Conservation (phyloP, 2,113 vertebrate genomes). For the Tichodroma muraria region DNA sequence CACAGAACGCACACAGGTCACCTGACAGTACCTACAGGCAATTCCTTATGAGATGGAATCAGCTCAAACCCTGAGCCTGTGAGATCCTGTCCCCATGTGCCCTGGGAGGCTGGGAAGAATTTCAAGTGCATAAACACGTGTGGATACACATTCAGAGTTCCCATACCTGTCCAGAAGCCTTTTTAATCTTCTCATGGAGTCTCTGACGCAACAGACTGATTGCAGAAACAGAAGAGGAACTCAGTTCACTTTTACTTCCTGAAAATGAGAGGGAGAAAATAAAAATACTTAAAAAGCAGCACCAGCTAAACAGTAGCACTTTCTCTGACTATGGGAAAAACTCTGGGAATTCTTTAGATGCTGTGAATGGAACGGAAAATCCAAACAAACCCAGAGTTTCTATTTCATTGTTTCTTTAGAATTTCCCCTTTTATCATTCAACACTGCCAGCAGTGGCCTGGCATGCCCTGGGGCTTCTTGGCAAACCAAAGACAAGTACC, state of each 20-base stretch:
- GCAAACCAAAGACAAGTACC: not conserved
- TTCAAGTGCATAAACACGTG: not conserved
- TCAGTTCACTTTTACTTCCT: slow-evolving; percentile 45
- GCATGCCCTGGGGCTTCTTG: not conserved
- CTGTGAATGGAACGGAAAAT: not conserved
- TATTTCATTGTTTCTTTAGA: not conserved
- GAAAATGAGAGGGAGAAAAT: not conserved
- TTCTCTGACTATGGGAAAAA: not conserved
- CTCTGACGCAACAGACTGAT: slow-evolving; percentile 83
- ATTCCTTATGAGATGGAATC: not conserved
- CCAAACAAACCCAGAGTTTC: not conserved
- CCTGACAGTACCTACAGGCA: not conserved
- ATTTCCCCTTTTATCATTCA: not conserved
- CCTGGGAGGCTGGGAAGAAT: not conserved
- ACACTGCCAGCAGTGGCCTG: not conserved
- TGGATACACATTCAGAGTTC: not conserved
- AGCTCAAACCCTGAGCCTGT: not conserved
- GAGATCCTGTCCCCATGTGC: not conserved
- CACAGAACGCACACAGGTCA: not conserved
- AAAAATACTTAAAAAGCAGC: not conserved
- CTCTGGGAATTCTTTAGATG: not conserved
- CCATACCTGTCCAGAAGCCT: slow-evolving; percentile 82
- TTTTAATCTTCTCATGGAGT: slow-evolving; percentile 88
- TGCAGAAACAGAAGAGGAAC: slow-evolving; percentile 73
- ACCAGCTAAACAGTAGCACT: not conserved